Evolutionary conservation across 2,113 vertebrate species (phyloP).

Genomic region (Anseranas semipalmata): DNA sequence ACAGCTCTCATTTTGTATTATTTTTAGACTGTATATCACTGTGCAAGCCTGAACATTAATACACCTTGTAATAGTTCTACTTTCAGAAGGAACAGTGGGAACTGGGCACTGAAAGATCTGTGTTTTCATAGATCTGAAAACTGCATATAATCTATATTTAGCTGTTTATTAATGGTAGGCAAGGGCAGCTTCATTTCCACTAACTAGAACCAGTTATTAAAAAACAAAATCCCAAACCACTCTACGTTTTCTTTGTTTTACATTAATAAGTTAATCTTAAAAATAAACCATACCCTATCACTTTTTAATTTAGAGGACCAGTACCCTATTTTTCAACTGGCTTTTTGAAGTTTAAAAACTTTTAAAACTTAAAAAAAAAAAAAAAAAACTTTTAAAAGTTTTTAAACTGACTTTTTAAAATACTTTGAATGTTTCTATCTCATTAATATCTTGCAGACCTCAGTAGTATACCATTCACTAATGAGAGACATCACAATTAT

Average conservation of each 20-base stretch:
- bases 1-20: neutral
- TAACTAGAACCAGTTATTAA: neutral
- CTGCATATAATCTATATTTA: neutral
- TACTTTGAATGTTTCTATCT: neutral
- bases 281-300: neutral
- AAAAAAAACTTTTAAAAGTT: too few relatives aligned
- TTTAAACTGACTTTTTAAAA: too few relatives aligned
- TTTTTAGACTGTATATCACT: neutral
- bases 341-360: neutral
- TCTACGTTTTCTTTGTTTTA: neutral
- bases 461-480: neutral
- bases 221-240: neutral
- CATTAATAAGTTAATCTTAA: neutral
- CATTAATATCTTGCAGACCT: neutral
- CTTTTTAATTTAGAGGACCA: neutral
- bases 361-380: too few relatives aligned
- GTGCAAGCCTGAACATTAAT: neutral
- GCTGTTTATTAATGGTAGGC: neutral
- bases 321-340: accelerated
- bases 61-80: neutral
- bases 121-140: neutral
- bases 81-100: neutral
- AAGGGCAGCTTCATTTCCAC: neutral
- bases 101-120: neutral
- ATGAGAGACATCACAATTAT: neutral